Conservation (phyloP, 2,113 vertebrate genomes). For the Amphiprion percula region DNA sequence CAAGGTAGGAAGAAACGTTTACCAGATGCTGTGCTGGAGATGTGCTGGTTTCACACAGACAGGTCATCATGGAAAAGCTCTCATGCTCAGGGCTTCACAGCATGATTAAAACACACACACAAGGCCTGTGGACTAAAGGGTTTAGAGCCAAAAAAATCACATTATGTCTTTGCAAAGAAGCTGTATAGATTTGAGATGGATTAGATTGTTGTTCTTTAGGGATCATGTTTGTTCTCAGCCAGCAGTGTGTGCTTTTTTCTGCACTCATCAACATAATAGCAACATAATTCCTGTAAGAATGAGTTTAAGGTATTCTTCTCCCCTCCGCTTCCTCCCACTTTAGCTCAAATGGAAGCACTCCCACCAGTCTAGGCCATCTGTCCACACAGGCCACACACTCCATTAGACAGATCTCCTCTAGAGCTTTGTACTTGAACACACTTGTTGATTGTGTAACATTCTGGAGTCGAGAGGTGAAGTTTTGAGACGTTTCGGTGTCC, state of each 20-base stretch:
- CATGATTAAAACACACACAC: no score
- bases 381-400: conserved; percentile 12
- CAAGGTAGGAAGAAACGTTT: no score
- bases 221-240: not conserved
- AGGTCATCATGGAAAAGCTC: no score
- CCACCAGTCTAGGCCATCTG: conserved; percentile 7
- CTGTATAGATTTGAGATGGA: no score
- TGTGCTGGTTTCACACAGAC: no score
- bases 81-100: no score
- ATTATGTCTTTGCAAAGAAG: no score
- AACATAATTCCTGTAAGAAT: conserved; percentile 7
- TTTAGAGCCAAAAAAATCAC: no score
- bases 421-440: conserved; percentile 33
- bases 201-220: no score
- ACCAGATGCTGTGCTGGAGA: no score
- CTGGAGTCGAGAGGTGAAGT: conserved; percentile 11
- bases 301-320: not conserved
- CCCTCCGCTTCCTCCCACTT: not conserved
- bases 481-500: conserved; percentile 15
- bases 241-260: not conserved
- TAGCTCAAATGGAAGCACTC: conserved; percentile 17
- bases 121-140: no score
- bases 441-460: conserved; percentile 43
- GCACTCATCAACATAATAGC: not conserved
- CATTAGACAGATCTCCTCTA: conserved; percentile 22